phyloP scores from a whole-genome alignment of 2,797 vertebrate species.

The Rhinichthys osculus region DNA sequence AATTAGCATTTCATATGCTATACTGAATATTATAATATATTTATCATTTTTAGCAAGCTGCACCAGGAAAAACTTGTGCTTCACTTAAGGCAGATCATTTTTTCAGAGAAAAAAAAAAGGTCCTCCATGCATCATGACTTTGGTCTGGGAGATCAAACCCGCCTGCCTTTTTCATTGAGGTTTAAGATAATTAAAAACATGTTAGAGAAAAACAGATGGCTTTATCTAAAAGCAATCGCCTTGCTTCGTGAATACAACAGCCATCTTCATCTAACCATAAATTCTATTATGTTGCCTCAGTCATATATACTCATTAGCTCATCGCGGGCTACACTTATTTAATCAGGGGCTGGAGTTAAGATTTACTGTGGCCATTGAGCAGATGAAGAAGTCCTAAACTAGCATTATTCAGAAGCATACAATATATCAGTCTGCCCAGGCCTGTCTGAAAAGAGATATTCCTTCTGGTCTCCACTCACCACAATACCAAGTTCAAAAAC shows the following conservation, averaged over 20 bases:
- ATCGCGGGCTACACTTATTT: conserved; percentile 74
- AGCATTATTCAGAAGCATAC: conserved; percentile 53
- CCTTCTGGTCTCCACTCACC: conserved; percentile 31
- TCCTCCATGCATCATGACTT: conserved; percentile 10
- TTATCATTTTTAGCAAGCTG: neutral
- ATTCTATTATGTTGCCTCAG: conserved; percentile 72
- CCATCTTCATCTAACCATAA: conserved; percentile 61
- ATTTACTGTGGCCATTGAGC: conserved; percentile 76
- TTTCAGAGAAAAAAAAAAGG: neutral
- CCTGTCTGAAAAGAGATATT: conserved; percentile 39
- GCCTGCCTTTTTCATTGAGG: conserved; percentile 35
- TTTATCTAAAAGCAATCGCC: conserved; percentile 58
- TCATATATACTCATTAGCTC: conserved; percentile 77
- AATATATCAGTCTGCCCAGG: conserved; percentile 48
- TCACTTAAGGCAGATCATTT: conserved; percentile 2
- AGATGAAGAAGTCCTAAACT: conserved; percentile 64
- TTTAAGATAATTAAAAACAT: conserved; percentile 51
- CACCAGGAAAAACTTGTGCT: neutral
- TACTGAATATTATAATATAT: neutral
- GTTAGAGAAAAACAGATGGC: conserved; percentile 57
- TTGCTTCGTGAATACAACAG: conserved; percentile 48
- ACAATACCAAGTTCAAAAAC: conserved; percentile 16
- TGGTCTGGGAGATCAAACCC: conserved; percentile 6
- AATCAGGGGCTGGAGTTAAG: conserved; percentile 74
- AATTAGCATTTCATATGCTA: neutral